phyloP scores from a whole-genome alignment of 2,888 invertebrate species.

The Caenorhabditis doughertyi region DNA sequence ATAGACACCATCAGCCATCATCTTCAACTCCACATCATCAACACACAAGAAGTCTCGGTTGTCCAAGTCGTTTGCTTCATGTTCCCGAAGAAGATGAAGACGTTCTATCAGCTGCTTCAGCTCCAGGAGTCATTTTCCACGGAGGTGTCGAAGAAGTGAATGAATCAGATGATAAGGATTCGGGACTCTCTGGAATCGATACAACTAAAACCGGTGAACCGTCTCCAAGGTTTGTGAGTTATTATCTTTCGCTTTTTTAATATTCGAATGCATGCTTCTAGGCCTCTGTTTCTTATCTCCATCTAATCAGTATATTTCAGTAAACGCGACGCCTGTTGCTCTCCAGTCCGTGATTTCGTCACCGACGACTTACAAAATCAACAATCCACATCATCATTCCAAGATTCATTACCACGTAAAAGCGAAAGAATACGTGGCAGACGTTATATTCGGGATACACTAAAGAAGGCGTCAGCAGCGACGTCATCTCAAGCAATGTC shows the following conservation, averaged over 20 bases:
- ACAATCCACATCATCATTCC: background rate
- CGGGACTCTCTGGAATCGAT: slow-evolving; percentile 69
- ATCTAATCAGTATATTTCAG: slow-evolving; percentile 49
- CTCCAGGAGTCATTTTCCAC: slow-evolving; percentile 17
- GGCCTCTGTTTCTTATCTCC: background rate
- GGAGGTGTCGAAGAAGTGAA: slow-evolving; percentile 24
- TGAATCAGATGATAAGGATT: slow-evolving; percentile 59
- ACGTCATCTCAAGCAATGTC: slow-evolving; percentile 48
- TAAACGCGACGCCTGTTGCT: slow-evolving; percentile 79
- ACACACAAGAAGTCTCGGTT: slow-evolving; percentile 30
- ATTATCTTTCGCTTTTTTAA: too few relatives aligned
- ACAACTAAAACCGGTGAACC: background rate
- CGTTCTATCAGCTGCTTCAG: background rate
- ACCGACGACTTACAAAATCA: background rate
- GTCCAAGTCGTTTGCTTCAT: slow-evolving; percentile 33
- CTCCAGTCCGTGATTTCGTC: slow-evolving; percentile 73
- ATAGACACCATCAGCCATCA: background rate
- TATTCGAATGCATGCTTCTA: background rate
- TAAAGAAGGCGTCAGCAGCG: slow-evolving; percentile 25
- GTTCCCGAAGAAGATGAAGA: slow-evolving; percentile 63
- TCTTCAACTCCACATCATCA: slow-evolving; percentile 7
- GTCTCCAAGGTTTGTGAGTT: slow-evolving; percentile 51
- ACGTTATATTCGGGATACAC: slow-evolving; percentile 32
- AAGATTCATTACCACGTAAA: background rate
- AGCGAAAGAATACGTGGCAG: slow-evolving; percentile 18